Evolutionary conservation across 2,888 invertebrate species (phyloP).

Genomic region (Eristalis tenax): DNA sequence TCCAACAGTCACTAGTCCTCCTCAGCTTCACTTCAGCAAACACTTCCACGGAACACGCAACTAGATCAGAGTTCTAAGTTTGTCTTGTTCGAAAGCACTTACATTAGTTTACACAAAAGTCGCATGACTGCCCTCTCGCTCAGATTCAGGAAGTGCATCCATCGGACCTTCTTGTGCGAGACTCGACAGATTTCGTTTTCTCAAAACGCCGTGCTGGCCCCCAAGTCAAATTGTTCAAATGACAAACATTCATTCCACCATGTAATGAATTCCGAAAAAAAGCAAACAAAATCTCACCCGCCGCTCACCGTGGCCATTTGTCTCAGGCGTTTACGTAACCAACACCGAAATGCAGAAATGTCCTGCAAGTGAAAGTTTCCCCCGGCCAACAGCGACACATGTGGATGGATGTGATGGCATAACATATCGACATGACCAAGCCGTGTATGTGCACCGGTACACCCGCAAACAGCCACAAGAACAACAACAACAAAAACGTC

Average conservation of each 20-base stretch:
- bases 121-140: not conserved
- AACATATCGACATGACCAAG: not conserved
- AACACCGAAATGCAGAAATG: slow-evolving; percentile 28
- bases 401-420: slow-evolving; percentile 1
- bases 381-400: slow-evolving; percentile 17
- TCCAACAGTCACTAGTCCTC: too few species aligned
- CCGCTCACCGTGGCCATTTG: slow-evolving; percentile 28
- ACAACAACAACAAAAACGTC: not conserved
- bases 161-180: not conserved
- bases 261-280: slow-evolving; percentile 45
- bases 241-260: slow-evolving; percentile 11
- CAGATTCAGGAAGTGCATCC: not conserved
- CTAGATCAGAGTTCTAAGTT: too few species aligned
- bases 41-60: too few species aligned
- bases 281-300: not conserved
- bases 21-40: too few species aligned
- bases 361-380: slow-evolving; percentile 68
- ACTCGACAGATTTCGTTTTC: not conserved
- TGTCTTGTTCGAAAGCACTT: too few species aligned
- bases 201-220: not conserved
- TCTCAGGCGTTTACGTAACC: slow-evolving; percentile 55
- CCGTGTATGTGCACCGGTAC: slow-evolving; percentile 13
- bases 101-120: too few species aligned
- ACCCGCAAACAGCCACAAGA: slow-evolving; percentile 5
- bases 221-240: slow-evolving; percentile 21